A percentile compares a stretch with the other conserved stretches of the same genome.
Evolutionary conservation across 2,113 vertebrate genomes (phyloP).

Genomic region (Beaufortia kweichowensis): DNA sequence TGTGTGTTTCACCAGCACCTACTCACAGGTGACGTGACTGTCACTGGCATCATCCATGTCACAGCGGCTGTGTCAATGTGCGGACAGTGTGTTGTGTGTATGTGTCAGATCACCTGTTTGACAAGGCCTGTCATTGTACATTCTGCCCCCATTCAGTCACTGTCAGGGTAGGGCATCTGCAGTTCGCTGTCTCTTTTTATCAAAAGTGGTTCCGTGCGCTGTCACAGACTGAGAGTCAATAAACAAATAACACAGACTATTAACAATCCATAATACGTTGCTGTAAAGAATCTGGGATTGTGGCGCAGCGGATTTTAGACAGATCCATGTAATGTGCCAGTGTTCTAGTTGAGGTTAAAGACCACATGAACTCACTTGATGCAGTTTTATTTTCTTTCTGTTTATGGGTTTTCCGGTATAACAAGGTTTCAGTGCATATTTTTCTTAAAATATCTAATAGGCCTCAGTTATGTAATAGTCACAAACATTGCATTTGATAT

Average conservation of each 20-base stretch:
- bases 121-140: constrained; percentile 72
- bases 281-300: constrained; percentile 56
- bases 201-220: constrained; percentile 67
- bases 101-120: constrained; percentile 65
- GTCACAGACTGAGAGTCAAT: constrained; percentile 62
- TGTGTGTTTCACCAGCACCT: constrained; percentile 44
- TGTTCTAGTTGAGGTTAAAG: not conserved
- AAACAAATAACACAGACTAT: constrained; percentile 51
- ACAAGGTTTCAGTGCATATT: too few species aligned
- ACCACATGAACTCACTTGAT: too few species aligned
- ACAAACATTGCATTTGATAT: too few species aligned
- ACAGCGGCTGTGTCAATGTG: constrained; percentile 52
- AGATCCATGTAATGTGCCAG: not conserved
- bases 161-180: constrained; percentile 70
- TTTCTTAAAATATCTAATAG: too few species aligned
- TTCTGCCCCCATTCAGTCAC: constrained; percentile 77
- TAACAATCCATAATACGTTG: constrained; percentile 44
- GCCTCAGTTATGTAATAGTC: too few species aligned
- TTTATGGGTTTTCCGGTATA: not conserved
- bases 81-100: constrained; percentile 48
- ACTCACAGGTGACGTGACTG: constrained; percentile 67
- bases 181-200: constrained; percentile 71
- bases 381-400: not conserved
- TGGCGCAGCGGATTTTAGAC: constrained; percentile 10
- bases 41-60: constrained; percentile 59